phyloP scores from a whole-genome alignment of 2,797 vertebrate genomes.

The Chiroxiphia lanceolata region DNA sequence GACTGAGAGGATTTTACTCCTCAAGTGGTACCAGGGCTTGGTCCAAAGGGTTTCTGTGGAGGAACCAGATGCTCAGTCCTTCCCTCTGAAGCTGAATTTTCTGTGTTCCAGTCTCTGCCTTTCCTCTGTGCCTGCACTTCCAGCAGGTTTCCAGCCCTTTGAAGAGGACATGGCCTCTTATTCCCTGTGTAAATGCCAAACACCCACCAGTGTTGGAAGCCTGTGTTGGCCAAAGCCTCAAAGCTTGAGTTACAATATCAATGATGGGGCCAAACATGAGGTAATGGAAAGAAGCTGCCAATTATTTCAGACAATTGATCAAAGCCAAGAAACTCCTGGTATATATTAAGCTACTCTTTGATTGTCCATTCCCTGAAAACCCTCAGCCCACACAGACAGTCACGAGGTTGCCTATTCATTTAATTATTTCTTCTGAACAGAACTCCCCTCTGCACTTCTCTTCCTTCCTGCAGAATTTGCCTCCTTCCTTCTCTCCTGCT shows the following conservation, averaged over 20 bases:
- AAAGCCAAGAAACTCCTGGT: slow-evolving; percentile 10
- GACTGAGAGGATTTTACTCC: background rate
- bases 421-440: background rate
- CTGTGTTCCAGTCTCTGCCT: background rate
- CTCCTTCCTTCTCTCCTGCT: background rate
- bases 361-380: slow-evolving; percentile 6
- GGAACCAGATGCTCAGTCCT: background rate
- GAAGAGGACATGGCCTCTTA: background rate
- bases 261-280: background rate
- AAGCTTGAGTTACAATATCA: background rate
- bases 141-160: background rate
- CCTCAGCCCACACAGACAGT: background rate
- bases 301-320: slow-evolving; percentile 39
- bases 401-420: slow-evolving; percentile 1
- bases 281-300: background rate
- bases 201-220: background rate
- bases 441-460: background rate
- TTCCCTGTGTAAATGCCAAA: background rate
- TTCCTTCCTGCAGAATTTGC: background rate
- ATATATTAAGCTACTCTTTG: background rate
- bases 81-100: background rate
- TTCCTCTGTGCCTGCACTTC: background rate
- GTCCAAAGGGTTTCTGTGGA: background rate
- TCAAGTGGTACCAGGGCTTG: background rate
- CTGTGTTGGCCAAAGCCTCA: background rate